Conservation (phyloP, 2,888 invertebrate species). For the Agrilus biguttatus region DNA sequence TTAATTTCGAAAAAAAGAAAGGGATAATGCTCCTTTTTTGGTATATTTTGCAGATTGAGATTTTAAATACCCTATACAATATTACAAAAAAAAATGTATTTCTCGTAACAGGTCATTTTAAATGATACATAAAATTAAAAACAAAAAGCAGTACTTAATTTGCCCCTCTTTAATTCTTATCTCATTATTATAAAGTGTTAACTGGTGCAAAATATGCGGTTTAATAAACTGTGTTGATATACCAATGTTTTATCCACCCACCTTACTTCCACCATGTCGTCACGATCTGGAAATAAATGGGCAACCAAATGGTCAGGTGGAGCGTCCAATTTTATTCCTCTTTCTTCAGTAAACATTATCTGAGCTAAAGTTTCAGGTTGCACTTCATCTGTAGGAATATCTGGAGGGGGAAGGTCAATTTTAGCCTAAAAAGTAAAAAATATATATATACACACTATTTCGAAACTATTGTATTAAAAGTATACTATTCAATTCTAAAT, state of each 20-base stretch:
- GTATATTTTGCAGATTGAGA: too few species aligned
- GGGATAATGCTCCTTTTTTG: too few species aligned
- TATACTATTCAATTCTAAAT: too few species aligned
- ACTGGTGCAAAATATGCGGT: too few species aligned
- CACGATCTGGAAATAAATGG: conserved; percentile 18
- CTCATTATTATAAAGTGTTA: too few species aligned
- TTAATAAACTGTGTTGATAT: too few species aligned
- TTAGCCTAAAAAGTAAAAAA: conserved; percentile 14
- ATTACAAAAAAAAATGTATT: too few species aligned
- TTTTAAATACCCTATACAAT: too few species aligned
- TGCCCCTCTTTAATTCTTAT: neutral
- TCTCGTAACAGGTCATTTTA: neutral
- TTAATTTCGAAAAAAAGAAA: too few species aligned
- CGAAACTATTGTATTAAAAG: too few species aligned
- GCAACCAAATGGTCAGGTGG: conserved; percentile 22
- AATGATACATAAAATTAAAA: neutral
- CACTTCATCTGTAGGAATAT: conserved; percentile 21
- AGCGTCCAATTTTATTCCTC: conserved; percentile 20
- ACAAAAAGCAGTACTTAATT: conserved; percentile 4
- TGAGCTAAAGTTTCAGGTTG: conserved; percentile 25
- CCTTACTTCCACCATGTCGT: conserved; percentile 4
- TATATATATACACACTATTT: neutral
- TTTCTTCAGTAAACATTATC: conserved; percentile 27
- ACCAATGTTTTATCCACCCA: too few species aligned
- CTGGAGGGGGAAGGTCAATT: conserved; percentile 18